Evolutionary conservation across 2,113 vertebrate species (phyloP).

Genomic region (Corydoras maculifer): DNA sequence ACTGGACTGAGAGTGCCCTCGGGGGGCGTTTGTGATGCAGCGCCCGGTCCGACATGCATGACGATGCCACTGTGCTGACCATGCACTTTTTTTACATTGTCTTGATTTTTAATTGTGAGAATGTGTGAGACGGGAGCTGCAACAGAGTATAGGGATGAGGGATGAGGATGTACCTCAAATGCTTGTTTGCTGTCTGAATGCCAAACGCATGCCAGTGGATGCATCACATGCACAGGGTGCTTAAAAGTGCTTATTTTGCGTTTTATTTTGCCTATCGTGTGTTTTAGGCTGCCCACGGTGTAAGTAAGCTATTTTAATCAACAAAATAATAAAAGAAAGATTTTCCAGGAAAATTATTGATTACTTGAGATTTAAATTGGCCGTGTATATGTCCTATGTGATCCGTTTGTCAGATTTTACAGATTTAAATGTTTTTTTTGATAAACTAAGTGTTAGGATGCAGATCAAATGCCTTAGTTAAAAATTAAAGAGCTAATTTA

Average conservation of each 20-base stretch:
- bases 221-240: slow-evolving; percentile 49
- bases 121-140: neutral
- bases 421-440: too few species aligned
- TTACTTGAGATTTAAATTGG: too few species aligned
- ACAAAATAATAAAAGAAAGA: too few species aligned
- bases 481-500: too few species aligned
- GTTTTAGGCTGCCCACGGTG: neutral
- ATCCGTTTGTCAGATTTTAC: too few species aligned
- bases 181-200: slow-evolving; percentile 51
- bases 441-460: too few species aligned
- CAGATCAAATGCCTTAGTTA: too few species aligned
- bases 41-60: slow-evolving; percentile 58
- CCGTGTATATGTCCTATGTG: too few species aligned
- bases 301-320: neutral
- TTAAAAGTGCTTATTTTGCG: slow-evolving; percentile 56
- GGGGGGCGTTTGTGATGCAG: slow-evolving; percentile 53
- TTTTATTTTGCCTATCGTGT: slow-evolving; percentile 29
- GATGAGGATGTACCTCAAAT: slow-evolving; percentile 45
- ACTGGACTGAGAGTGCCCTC: slow-evolving; percentile 56
- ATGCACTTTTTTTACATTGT: slow-evolving; percentile 16
- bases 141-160: slow-evolving; percentile 20
- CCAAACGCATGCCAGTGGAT: slow-evolving; percentile 56
- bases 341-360: too few species aligned
- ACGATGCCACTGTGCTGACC: slow-evolving; percentile 39
- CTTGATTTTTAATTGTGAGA: slow-evolving; percentile 34